Evolutionary conservation across 2,888 invertebrate species (phyloP).

Genomic region (Pheosia tremula): DNA sequence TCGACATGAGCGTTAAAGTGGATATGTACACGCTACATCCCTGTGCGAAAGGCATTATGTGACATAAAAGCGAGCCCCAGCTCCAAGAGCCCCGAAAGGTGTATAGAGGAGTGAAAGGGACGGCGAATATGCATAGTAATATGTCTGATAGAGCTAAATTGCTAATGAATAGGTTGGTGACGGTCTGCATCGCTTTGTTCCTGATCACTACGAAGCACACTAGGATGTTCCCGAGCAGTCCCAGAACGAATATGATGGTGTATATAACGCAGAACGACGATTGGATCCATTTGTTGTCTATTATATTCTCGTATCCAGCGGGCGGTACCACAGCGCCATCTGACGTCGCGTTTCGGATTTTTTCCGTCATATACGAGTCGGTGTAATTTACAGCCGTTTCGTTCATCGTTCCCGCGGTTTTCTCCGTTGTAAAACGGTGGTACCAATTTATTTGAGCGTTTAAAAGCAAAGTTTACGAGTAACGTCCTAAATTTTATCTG

Average conservation of each 20-base stretch:
- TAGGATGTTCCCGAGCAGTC: constrained; percentile 94
- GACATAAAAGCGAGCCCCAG: constrained; percentile 95
- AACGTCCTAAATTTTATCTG: constrained; percentile 55
- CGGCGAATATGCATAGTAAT: constrained; percentile 95
- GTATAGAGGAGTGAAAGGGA: constrained; percentile 98
- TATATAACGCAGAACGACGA: constrained; percentile 91
- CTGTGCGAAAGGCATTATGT: constrained; percentile 96
- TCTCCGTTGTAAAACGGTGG: constrained; percentile 50
- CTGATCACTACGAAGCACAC: constrained; percentile 97
- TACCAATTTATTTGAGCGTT: constrained; percentile 58
- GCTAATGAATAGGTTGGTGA: constrained; percentile 98
- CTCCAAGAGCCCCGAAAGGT: constrained; percentile 97
- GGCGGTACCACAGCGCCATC: constrained; percentile 47
- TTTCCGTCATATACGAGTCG: constrained; percentile 49
- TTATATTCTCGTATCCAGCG: constrained; percentile 77
- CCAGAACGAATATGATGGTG: constrained; percentile 93
- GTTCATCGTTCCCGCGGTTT: constrained; percentile 63
- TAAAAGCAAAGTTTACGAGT: constrained; percentile 64
- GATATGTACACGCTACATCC: constrained; percentile 99
- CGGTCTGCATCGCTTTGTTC: constrained; percentile 98
- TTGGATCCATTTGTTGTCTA: constrained; percentile 88
- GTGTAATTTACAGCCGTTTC: constrained; percentile 57
- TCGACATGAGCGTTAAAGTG: constrained; percentile 97
- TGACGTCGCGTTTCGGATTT: constrained; percentile 51
- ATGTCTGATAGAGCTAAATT: constrained; percentile 98